phyloP scores from a whole-genome alignment of 2,888 invertebrate genomes.

The Gryllus longicercus region DNA sequence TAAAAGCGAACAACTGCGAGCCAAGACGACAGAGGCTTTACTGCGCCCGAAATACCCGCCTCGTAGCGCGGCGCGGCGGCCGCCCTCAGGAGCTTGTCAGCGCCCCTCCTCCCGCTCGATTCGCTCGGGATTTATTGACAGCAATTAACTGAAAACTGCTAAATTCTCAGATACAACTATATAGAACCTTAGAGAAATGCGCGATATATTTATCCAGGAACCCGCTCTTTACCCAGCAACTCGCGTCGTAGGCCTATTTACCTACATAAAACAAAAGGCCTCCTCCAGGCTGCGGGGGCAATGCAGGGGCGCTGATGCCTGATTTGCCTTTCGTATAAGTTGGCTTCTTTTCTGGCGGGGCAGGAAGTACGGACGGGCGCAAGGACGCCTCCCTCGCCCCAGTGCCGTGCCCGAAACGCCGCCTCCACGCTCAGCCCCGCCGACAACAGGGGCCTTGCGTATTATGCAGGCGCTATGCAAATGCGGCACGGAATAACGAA shows the following conservation, averaged over 20 bases:
- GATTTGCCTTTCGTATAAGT: background rate
- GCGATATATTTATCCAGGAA: no score
- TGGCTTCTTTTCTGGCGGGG: background rate
- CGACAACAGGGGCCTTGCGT: background rate
- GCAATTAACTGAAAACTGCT: background rate
- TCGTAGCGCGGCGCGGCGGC: background rate
- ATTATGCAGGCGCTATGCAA: conserved; percentile 4
- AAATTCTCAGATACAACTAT: background rate
- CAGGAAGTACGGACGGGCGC: background rate
- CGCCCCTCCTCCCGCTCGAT: background rate
- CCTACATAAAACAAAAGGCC: background rate
- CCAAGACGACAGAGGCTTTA: background rate
- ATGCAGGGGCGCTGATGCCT: background rate
- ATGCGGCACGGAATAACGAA: background rate
- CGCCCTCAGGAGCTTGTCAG: background rate
- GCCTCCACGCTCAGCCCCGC: background rate
- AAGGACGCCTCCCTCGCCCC: background rate
- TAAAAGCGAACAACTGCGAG: background rate
- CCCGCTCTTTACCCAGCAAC: no score
- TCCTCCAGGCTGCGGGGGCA: background rate
- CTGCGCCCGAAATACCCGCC: background rate
- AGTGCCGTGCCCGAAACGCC: background rate
- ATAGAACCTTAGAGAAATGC: background rate
- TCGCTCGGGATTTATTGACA: background rate
- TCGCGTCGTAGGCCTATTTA: background rate